Base-by-base conservation (phyloP, 1,140 invertebrate species). In the Pantala flavescens region DNA sequence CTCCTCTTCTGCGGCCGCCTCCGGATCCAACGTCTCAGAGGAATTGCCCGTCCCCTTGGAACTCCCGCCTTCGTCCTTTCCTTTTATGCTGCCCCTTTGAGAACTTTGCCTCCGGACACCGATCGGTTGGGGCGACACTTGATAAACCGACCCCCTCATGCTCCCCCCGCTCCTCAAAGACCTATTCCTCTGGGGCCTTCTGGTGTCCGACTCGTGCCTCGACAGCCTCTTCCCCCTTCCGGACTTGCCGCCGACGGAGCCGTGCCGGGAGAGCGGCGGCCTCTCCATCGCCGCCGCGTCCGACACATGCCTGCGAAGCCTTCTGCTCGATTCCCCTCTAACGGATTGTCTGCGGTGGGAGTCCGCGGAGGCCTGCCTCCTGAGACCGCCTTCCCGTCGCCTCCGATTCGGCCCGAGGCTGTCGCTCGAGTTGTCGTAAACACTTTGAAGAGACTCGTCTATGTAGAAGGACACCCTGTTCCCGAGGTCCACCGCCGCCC, bases 1-100 rank as follows among this genome's bases (percentile, higher is more conserved):
- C 3, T 76, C 82, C 78, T 43, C 83, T 79, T 77, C 83, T 7
- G 73, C 74, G 43, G 71, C 21, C 11, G 73, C 28, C 72, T 77
- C 77, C 72, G 9, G 63, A 21, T 63, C 49, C 49, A 63, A 5
- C 3, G 49, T 16, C 49, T 63, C 49, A 1, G 49, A 21, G 49
- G n/a, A 16, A 19, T 21, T 63, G 49, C n/a, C 16, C 1, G n/a
- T 21, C 5, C 49, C 49, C 49, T 63, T 63, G 2, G 49, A 21
- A 63, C 49, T 63, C n/a, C n/a, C 49, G 1, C 49, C 49, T 16
- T 63, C 49, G 1, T 16, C 49, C 12, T 12, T 63, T 1, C 16
- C 12, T 21, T 63, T 63, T 1, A 63, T 7, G 49, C 49, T 63
- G 3, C n/a, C 49, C n/a, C 49, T 16, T 21, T 63, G 49, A 16